Evolutionary conservation across 1,140 invertebrate genomes (phyloP), one percentile per base, ranked within the genome.

Genomic region (Phocides pigmalion): DNA sequence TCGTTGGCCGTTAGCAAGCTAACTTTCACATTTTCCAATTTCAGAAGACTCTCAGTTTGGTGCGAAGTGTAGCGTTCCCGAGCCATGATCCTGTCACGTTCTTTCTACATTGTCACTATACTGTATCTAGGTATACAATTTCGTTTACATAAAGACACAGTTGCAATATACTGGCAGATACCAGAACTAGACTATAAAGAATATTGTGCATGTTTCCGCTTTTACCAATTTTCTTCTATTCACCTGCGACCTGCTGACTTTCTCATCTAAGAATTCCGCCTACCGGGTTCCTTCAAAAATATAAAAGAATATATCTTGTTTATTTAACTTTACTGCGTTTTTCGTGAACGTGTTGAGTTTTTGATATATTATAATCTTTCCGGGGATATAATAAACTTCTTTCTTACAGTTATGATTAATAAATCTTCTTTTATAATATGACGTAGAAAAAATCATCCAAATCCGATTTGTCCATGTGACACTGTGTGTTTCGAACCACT

Each of bases 11-110:
- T 12, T 9, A 22, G n/a, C 25, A 20, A 39, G 32, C 32, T 53
- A 53, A 53, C 50, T 53, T 53, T 53, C 17, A 14, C 16, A 53
- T 53, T 53, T 49, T 17, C 50, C 32, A 53, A 39, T 53, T 53
- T 37, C 12, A 35, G 25, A 28, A 37, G 32, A 12, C 50, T 9
- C 50, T 39, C 32, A 53, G 6, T 20, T 39, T 8, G 11, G 16
- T 53, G 39, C 50, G 4, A 12, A 53, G 35, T 53, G 17, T 17
- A 41, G 15, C 17, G 35, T 22, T 49, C 20, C 4, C 46, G 4
- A 15, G 41, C 32, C 4, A 6, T 39, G 17, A 53, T 53, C 50
- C 50, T 39, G 32, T 53, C 50, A 53, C 50, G 50, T 53, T 39
- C 12, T 12, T 4, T 35, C 1, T 44, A 11, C 8, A 44, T 44